Percentiles rank a stretch among this genome's conserved stretches.
Evolutionary conservation across 2,113 vertebrate species (phyloP).

Genomic region (Notarius quadriscutis): DNA sequence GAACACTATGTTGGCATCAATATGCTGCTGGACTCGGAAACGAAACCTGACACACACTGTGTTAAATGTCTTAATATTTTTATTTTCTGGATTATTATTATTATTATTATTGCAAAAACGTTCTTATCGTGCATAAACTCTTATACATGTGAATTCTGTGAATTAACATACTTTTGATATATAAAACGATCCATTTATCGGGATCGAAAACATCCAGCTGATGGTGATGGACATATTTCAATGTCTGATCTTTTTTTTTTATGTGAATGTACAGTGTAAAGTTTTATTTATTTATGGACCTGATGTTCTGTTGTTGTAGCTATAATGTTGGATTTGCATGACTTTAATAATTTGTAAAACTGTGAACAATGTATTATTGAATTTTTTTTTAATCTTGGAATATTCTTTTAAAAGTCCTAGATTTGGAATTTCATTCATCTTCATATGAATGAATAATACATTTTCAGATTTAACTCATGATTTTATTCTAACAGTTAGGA

Average conservation of each 20-base stretch:
- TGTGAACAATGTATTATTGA: constrained; percentile 34
- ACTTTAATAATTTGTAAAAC: constrained; percentile 43
- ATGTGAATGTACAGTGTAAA: constrained; percentile 2
- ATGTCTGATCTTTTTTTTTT: background rate
- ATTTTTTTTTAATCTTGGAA: background rate
- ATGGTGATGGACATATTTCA: background rate
- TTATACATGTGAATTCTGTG: constrained; percentile 45
- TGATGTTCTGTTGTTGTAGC: background rate
- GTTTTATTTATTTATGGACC: constrained; percentile 17
- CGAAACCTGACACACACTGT: background rate
- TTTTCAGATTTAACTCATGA: background rate
- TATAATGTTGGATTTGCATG: constrained; percentile 46
- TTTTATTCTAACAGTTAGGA: background rate
- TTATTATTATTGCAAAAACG: background rate
- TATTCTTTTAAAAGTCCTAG: background rate
- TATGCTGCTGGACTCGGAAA: background rate
- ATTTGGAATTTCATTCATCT: background rate
- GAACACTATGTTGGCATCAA: background rate
- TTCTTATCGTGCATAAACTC: background rate
- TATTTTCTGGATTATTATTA: background rate
- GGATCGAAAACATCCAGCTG: constrained; percentile 19
- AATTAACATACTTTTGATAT: constrained; percentile 40
- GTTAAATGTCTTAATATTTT: background rate
- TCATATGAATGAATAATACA: background rate
- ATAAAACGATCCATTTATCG: constrained; percentile 26